These are phyloP conservation scores for Enteromius afrohamiltoni DNA, from an alignment of 2,797 vertebrate species.

Conservation along the genomic window DNA sequence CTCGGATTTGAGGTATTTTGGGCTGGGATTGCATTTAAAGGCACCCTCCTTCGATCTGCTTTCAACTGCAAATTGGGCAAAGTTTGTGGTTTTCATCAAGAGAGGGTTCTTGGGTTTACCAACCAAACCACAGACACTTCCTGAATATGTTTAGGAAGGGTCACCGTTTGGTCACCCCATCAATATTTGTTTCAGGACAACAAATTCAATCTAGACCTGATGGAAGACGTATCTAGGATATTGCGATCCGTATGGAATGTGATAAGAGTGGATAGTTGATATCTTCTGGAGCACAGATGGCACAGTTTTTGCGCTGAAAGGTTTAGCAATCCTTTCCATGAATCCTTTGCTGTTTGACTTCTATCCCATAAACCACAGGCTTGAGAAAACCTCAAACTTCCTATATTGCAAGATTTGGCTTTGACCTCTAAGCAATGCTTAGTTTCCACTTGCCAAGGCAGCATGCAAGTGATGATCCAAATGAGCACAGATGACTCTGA, in stretches of 20 bases:
- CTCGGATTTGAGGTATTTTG: neutral
- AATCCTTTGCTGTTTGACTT: conserved; percentile 48
- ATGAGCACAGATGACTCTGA: neutral
- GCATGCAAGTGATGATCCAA: neutral
- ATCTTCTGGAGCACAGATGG: conserved; percentile 43
- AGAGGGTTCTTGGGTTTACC: conserved; percentile 1
- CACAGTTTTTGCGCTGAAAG: conserved; percentile 41
- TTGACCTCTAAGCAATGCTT: conserved; percentile 11
- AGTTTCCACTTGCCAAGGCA: neutral
- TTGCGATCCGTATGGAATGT: neutral
- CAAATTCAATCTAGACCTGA: neutral
- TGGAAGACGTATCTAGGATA: conserved; percentile 9
- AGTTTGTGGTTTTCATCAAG: conserved; percentile 51
- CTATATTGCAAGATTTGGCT: conserved; percentile 5
- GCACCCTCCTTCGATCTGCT: neutral
- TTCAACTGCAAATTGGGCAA: conserved; percentile 20
- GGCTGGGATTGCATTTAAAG: neutral
- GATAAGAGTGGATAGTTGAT: conserved; percentile 26
- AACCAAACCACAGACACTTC: neutral
- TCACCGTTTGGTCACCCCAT: neutral
- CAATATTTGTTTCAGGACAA: neutral
- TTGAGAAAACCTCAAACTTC: conserved; percentile 32
- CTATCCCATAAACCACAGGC: conserved; percentile 19
- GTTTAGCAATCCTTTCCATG: conserved; percentile 66
- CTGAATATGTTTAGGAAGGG: conserved; percentile 13